Percentiles rank a stretch among this genome's conserved stretches.
phyloP scores from a whole-genome alignment of 2,888 invertebrate species.

The Drosophila mayaguana region DNA sequence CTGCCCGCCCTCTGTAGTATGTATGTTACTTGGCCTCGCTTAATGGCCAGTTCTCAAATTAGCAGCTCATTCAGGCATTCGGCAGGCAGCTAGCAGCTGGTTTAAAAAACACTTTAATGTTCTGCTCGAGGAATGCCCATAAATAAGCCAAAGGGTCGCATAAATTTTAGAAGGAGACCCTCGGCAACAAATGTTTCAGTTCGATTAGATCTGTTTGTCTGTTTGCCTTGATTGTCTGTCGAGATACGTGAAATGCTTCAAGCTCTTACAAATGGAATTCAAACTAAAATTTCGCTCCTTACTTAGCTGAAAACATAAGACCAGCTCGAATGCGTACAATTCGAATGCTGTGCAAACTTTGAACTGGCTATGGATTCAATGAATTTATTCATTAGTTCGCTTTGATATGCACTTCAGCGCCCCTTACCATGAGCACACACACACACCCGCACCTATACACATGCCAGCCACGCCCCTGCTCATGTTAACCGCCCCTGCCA shows the following conservation, averaged over 20 bases:
- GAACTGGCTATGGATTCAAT: constrained; percentile 68
- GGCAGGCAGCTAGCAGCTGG: constrained; percentile 43
- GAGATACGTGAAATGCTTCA: constrained; percentile 37
- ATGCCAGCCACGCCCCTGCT: constrained; percentile 14
- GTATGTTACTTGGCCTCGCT: constrained; percentile 14
- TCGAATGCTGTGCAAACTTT: constrained; percentile 70
- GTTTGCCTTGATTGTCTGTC: constrained; percentile 46
- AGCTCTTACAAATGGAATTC: constrained; percentile 35
- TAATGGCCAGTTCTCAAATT: constrained; percentile 70
- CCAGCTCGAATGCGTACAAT: constrained; percentile 18
- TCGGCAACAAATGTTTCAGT: constrained; percentile 30
- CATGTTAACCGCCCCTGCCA: constrained; percentile 10
- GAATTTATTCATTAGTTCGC: constrained; percentile 79
- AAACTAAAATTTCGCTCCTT: constrained; percentile 17
- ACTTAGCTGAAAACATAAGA: constrained; percentile 32
- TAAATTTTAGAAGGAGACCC: constrained; percentile 51
- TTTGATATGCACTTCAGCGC: constrained; percentile 68
- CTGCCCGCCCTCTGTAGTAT: neutral
- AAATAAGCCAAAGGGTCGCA: constrained; percentile 72
- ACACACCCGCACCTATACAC: neutral
- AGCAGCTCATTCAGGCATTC: constrained; percentile 67
- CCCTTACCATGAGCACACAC: neutral
- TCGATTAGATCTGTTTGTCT: constrained; percentile 34
- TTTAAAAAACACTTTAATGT: constrained; percentile 72
- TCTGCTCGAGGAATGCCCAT: constrained; percentile 67